These are phyloP conservation scores for Ciconia maguari DNA, from an alignment of 2,113 vertebrate genomes.

Conservation along the genomic window DNA sequence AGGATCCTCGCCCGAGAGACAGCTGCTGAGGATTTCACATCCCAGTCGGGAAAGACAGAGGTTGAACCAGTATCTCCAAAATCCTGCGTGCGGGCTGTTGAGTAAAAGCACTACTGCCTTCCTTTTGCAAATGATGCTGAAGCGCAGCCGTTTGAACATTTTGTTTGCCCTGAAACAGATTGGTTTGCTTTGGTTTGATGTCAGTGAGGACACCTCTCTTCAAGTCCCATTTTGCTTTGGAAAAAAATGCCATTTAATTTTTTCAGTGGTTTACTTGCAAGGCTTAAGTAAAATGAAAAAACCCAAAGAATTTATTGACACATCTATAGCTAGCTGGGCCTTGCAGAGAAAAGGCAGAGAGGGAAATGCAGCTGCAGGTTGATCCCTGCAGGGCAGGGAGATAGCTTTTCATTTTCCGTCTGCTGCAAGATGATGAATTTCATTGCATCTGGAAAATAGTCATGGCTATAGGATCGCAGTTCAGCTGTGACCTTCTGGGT, in stretches of 20 bases:
- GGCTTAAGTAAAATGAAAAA: background rate
- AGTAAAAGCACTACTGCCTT: background rate
- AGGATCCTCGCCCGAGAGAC: background rate
- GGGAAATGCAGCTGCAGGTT: constrained; percentile 37
- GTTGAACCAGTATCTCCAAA: background rate
- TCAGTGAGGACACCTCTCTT: background rate
- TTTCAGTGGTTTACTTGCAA: background rate
- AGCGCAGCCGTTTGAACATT: fast-evolving
- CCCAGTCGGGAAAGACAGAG: background rate
- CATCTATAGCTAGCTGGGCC: background rate
- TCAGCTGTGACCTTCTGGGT: background rate
- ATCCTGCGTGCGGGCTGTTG: background rate
- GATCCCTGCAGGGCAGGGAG: constrained; percentile 33
- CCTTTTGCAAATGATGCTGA: background rate
- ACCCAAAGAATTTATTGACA: background rate
- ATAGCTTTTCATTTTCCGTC: constrained; percentile 34
- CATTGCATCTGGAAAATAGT: constrained; percentile 29
- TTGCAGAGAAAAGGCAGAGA: background rate
- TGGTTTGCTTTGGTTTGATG: background rate
- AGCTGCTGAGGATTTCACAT: background rate
- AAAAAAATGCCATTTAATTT: background rate
- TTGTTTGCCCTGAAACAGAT: background rate
- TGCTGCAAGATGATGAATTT: constrained; percentile 10
- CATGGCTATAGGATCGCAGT: background rate
- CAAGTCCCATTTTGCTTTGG: background rate